A percentile compares a stretch with the other conserved stretches of the same genome.
Conservation (phyloP, 2,113 vertebrate species). For the Cygnus buccinator region DNA sequence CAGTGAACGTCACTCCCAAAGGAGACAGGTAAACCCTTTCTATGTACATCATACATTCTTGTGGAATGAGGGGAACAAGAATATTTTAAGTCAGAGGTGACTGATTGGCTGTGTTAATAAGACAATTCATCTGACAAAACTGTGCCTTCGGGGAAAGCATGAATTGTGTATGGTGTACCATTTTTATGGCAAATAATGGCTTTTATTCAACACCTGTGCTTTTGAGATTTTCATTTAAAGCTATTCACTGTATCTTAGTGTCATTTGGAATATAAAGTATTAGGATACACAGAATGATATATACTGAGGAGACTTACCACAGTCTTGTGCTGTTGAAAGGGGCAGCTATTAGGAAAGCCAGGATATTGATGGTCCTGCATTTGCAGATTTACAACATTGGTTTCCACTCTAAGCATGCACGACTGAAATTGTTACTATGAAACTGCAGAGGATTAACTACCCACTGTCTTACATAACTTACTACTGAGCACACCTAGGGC, state of each 20-base stretch:
- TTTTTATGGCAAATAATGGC: not conserved
- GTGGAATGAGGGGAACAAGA: not conserved
- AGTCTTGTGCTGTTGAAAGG: not conserved
- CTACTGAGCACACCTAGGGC: not conserved
- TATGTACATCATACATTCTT: not conserved
- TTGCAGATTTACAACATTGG: not conserved
- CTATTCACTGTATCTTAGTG: not conserved
- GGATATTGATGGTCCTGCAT: not conserved
- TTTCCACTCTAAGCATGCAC: not conserved
- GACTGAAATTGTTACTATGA: not conserved
- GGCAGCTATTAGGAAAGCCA: not conserved
- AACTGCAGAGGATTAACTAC: not conserved
- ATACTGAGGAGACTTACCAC: not conserved
- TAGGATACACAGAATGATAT: not conserved
- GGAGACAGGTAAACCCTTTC: conserved; percentile 50
- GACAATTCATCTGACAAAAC: not conserved
- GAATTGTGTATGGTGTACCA: not conserved
- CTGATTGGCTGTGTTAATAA: not conserved
- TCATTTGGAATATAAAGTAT: not conserved
- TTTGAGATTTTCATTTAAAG: not conserved
- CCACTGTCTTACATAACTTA: not conserved
- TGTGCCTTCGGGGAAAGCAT: not conserved
- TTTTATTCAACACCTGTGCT: not conserved
- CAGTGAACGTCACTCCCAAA: not conserved
- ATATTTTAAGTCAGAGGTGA: not conserved